Conservation (phyloP, 2,888 invertebrate species). For the Digitonthophagus gazella region DNA sequence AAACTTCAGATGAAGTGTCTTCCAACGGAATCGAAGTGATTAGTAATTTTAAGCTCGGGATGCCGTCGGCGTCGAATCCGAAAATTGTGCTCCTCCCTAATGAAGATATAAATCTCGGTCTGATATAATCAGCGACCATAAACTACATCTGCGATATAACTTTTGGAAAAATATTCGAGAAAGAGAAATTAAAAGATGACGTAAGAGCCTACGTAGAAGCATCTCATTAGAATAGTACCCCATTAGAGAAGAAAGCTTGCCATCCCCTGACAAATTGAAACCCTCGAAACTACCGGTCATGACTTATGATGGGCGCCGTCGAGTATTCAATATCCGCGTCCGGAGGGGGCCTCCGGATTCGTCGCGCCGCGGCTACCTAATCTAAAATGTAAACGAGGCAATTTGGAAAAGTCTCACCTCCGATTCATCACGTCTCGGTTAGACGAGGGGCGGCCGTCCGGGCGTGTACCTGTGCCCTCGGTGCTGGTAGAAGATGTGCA, state of each 20-base stretch:
- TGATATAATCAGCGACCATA: constrained; percentile 27
- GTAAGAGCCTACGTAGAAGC: no score
- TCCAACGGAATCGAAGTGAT: not conserved
- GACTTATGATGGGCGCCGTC: not conserved
- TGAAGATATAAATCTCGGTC: constrained; percentile 29
- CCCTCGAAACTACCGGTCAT: not conserved
- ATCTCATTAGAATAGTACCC: no score
- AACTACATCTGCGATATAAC: constrained; percentile 14
- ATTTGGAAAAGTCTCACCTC: constrained; percentile 7
- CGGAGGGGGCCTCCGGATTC: not conserved
- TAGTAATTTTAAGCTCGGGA: constrained; percentile 1
- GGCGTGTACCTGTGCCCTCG: constrained; percentile 32
- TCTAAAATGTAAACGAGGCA: constrained; percentile 18
- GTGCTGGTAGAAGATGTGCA: constrained; percentile 36
- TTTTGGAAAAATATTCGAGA: no score
- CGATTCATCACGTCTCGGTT: constrained; percentile 18
- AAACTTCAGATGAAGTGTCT: no score
- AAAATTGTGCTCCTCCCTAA: constrained; percentile 20
- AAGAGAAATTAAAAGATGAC: no score
- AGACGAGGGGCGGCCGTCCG: constrained; percentile 26
- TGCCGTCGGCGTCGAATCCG: constrained; percentile 12
- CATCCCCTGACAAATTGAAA: not conserved
- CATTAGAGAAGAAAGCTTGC: no score
- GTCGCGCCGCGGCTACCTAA: constrained; percentile 1
- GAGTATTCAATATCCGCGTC: not conserved